Base-by-base conservation (phyloP, 2,113 vertebrate species). In the Dryoscopus gambensis region DNA sequence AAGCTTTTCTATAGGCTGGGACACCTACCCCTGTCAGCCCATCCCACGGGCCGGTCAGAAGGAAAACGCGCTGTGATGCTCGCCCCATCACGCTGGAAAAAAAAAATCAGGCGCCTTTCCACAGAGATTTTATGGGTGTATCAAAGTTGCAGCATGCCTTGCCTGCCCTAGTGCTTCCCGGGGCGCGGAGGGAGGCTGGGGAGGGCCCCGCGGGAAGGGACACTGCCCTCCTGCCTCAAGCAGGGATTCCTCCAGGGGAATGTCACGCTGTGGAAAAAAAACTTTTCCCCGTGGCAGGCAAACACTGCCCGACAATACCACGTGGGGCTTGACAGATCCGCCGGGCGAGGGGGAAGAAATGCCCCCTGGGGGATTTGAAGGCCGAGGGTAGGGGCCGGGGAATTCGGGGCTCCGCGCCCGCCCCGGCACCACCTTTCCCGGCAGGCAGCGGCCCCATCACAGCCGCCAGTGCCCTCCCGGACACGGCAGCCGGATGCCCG, bases 271-370 rank as follows among this genome's bases (percentile, higher is more conserved):
- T 18, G 70, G 81, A 83, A 88, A 59, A 50, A 53, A 95, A 28
- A 11, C 65, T 52, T 95, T 95, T 95, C 84, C 83, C 87, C 25
- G 52, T 56, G 24, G 9, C 22, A 55, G 93, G 59, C 68, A 40
- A 49, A 74, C 24, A 19, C 82, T 87, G 65, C 56, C n/a, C 17
- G 55, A 50, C 22, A 44, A 59, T 52, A 78, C 68, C 73, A 71
- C 53, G 59, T 85, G 89, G 46, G 33, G 18, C 31, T 70, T 59
- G 90, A 89, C 94, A 93, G 86, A 97, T 84, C 73, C 83, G 81
- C 49, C 63, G 76, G 75, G 55, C 13, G 53, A 42, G 81, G 24
- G 55, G 28, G 5, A 7, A 70, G 20, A 47, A 9, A 15, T 7
- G 78, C 42, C 67, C 60, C 67, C 55, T 25, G 9, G 42, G 62